Base-by-base conservation (phyloP, 1,140 invertebrate genomes). In the Drosophila triauraria region DNA sequence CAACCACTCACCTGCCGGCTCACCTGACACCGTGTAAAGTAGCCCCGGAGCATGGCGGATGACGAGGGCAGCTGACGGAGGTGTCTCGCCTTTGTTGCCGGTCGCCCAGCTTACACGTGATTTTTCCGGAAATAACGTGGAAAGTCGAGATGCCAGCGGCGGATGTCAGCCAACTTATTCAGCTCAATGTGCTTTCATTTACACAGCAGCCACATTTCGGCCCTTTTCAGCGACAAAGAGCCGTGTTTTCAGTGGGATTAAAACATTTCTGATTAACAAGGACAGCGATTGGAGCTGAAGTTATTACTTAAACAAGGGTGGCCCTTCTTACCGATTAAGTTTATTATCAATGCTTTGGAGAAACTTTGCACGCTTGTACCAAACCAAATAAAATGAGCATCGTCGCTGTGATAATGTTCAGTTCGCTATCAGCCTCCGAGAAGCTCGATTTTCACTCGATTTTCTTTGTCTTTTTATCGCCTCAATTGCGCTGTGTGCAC, bases 31-130 rank as follows among this genome's bases (percentile, higher is more conserved):
- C 54, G 62, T 83, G 80, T 65, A 78, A 86, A 87, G 68, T 82
- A 77, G 84, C 84, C 83, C 75, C 68, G 69, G 72, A 87, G 83
- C 75, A 38, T 50, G 47, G 58, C 43, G 71, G 47, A 70, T 59
- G n/a, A 48, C 46, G 63, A 58, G 61, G 61, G 59, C 68, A 57
- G 38, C 60, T 67, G 64, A 54, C 56, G 54, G 47, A 38, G 61
- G 50, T 70, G 59, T 56, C 70, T 86, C 83, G 65, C 72, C 70
- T 71, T 82, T 74, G 69, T 79, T 75, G 83, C 78, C 83, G 62
- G 23, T 44, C 30, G 30, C 12, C 46, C 17, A 58, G 58, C 71
- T 71, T 57, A 72, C 51, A 83, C 54, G 78, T 70, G 82, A 69
- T 78, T 77, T 81, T 65, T 50, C 23, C 53, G 61, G 60, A 65